Conservation (phyloP, 2,888 invertebrate genomes). For the Scaeva pyrastri region DNA sequence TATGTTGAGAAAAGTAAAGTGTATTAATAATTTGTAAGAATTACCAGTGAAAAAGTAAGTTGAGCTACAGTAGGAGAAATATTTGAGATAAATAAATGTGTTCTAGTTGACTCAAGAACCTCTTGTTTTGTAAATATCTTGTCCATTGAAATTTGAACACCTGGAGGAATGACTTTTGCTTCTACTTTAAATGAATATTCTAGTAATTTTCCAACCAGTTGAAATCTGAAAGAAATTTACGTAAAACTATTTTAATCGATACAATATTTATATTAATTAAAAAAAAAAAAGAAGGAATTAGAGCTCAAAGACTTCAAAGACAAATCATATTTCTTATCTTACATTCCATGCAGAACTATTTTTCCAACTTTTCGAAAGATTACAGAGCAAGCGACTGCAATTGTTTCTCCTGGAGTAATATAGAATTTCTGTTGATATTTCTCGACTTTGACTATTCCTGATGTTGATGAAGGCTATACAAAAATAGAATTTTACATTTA, state of each 20-base stretch:
- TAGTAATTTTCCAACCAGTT: slow-evolving; percentile 78
- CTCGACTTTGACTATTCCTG: slow-evolving; percentile 78
- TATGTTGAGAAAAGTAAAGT: no score
- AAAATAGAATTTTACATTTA: neutral
- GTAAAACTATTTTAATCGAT: neutral
- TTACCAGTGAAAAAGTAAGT: slow-evolving; percentile 79
- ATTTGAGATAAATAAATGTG: slow-evolving; percentile 80
- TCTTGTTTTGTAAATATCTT: slow-evolving; percentile 72
- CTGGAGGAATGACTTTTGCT: slow-evolving; percentile 79
- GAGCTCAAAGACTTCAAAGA: no score
- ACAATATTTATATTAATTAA: no score
- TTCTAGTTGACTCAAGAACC: slow-evolving; percentile 77
- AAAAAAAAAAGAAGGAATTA: neutral
- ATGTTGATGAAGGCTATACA: slow-evolving; percentile 74
- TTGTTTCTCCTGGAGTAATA: slow-evolving; percentile 71
- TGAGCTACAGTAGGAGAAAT: slow-evolving; percentile 79
- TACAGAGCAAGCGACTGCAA: slow-evolving; percentile 77
- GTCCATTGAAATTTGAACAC: slow-evolving; percentile 77
- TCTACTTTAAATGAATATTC: slow-evolving; percentile 78
- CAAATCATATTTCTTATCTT: slow-evolving; percentile 38
- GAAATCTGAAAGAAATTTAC: slow-evolving; percentile 72
- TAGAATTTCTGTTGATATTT: slow-evolving; percentile 80
- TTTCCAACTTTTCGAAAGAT: slow-evolving; percentile 78
- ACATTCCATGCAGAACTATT: slow-evolving; percentile 78
- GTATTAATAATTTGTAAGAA: slow-evolving; percentile 26